Base-by-base conservation (phyloP, 2,888 invertebrate genomes). In the Archaeoteleia sp. region DNA sequence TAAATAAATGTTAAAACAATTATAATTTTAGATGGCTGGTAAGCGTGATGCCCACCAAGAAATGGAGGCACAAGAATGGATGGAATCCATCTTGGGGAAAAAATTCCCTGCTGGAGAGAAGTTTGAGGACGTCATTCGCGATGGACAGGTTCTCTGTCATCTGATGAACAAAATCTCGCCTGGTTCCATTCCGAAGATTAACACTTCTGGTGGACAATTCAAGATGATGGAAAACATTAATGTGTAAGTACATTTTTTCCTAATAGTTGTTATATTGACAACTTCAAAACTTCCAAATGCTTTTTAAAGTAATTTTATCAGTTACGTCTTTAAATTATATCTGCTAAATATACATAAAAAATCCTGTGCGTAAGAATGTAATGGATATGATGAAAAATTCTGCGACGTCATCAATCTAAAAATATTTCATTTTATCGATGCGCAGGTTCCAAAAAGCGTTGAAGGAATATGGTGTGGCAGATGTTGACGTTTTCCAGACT, bases 201-300 rank as follows among this genome's bases (percentile, higher is more conserved):
- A 98, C 90, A 91, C 92, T 75, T 91, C 92, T 40, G 97, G 97
- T 76, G 97, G 97, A 84, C 97, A 97, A 85, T 99, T 99, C 92
- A 98, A 98, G 86, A 93, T 98, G 92, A 99, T 99, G 98, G 98
- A 99, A 87, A 99, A 99, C 90, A 96, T 98, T 86, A 96, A 95
- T 88, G 89, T 92, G 93, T 97, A 85, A 90, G 91, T 87, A 20
- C 17, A 6, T 12, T 1, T 13, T 15, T 45, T 25, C n/a, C n/a
- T n/a, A n/a, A n/a, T n/a, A n/a, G n/a, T n/a, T n/a, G n/a, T n/a
- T n/a, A n/a, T n/a, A n/a, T n/a, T n/a, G n/a, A n/a, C n/a, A n/a
- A n/a, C n/a, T n/a, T n/a, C n/a, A n/a, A n/a, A n/a, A n/a, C n/a
- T n/a, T n/a, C n/a, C 1, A 40, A 20, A 5, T 20, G 7, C 20